phyloP scores from a whole-genome alignment of 2,113 vertebrate species.

The Ascaphus truei region DNA sequence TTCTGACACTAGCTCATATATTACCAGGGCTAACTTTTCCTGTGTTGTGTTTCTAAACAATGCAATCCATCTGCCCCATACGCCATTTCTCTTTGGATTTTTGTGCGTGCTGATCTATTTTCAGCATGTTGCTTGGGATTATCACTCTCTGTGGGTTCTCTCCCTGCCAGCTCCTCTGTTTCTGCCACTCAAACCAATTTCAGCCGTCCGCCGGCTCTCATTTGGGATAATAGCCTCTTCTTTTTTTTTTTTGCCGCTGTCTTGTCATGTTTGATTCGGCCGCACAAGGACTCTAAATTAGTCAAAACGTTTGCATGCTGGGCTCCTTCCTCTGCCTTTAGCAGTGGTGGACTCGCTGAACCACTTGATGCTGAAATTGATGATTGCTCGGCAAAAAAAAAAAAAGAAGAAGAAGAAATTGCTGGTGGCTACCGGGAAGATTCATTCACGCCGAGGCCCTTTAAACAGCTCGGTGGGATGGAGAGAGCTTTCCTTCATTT shows the following conservation, averaged over 20 bases:
- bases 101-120: background rate
- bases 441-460: conserved; percentile 46
- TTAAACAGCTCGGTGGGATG: conserved; percentile 42
- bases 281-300: conserved; percentile 68
- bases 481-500: conserved; percentile 44
- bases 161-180: conserved; percentile 48
- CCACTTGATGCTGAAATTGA: conserved; percentile 63
- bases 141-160: conserved; percentile 43
- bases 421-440: conserved; percentile 50
- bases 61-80: background rate
- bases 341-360: conserved; percentile 45
- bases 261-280: conserved; percentile 67
- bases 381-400: conserved; percentile 53
- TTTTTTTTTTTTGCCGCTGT: conserved; percentile 46
- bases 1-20: background rate
- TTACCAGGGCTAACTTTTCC: background rate
- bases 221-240: conserved; percentile 66
- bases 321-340: conserved; percentile 47
- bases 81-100: background rate
- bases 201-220: conserved; percentile 54
- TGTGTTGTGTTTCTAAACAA: background rate
- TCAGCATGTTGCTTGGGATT: conserved; percentile 33
- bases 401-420: conserved; percentile 57
- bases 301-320: conserved; percentile 60
- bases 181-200: conserved; percentile 61